Conservation (phyloP, 2,888 invertebrate genomes). For the Hypolimnas misippus region DNA sequence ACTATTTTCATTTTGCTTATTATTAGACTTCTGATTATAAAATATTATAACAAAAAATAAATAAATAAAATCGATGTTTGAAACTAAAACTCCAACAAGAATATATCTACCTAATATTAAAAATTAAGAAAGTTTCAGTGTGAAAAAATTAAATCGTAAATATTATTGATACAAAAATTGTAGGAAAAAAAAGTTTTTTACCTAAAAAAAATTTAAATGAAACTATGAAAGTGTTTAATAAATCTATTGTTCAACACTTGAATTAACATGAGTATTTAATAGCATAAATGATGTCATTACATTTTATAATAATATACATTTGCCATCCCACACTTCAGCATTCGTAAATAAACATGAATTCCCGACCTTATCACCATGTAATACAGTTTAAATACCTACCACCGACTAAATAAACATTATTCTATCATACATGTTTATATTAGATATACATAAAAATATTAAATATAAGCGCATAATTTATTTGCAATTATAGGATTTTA, state of each 20-base stretch:
- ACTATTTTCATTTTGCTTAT: not conserved
- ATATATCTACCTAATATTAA: too few species aligned
- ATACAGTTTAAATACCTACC: not conserved
- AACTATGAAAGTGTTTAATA: not conserved
- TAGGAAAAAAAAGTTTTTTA: too few species aligned
- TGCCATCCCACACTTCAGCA: not conserved
- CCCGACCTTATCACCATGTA: not conserved
- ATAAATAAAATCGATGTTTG: too few species aligned
- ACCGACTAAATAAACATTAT: too few species aligned
- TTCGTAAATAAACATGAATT: not conserved
- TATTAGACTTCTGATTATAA: not conserved
- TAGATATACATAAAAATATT: too few species aligned
- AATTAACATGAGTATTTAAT: constrained; percentile 3
- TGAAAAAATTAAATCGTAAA: too few species aligned
- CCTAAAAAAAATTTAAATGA: not conserved
- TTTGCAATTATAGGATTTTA: too few species aligned
- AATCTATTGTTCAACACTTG: not conserved
- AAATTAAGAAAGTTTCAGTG: too few species aligned
- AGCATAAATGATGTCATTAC: not conserved
- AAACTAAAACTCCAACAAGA: too few species aligned
- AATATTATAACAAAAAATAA: too few species aligned
- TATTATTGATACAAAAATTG: too few species aligned
- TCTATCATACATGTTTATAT: not conserved
- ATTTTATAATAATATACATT: not conserved
- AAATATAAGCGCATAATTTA: too few species aligned